phyloP scores from a whole-genome alignment of 2,113 vertebrate species.

The Gila orcuttii region DNA sequence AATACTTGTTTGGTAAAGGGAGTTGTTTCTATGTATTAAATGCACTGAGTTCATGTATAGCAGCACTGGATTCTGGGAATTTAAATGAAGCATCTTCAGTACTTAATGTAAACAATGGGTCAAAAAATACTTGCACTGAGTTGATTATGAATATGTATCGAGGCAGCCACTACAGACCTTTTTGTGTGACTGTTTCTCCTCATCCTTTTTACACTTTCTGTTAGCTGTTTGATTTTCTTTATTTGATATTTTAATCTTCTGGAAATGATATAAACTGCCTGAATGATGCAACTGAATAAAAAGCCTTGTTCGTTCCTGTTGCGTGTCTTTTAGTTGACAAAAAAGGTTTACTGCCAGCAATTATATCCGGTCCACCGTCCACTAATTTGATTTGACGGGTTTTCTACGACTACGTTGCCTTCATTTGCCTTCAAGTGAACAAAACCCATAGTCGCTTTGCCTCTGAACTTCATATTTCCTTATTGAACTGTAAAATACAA shows the following conservation, averaged over 20 bases:
- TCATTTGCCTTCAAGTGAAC: not conserved
- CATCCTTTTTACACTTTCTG: slow-evolving; percentile 32
- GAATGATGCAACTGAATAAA: slow-evolving; percentile 49
- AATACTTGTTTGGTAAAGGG: not conserved
- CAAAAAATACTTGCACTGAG: slow-evolving; percentile 15
- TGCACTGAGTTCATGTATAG: not conserved
- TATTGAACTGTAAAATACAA: no score
- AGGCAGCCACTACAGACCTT: not conserved
- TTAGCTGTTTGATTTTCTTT: slow-evolving; percentile 36
- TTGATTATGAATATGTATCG: not conserved
- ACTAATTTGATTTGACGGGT: not conserved
- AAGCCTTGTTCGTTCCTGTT: not conserved
- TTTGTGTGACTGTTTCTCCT: not conserved
- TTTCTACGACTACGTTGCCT: not conserved
- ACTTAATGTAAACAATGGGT: not conserved
- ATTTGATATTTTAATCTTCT: slow-evolving; percentile 16
- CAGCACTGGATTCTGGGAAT: not conserved
- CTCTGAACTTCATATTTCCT: not conserved
- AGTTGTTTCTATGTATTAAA: slow-evolving; percentile 8
- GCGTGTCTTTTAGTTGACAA: not conserved
- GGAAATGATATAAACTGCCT: not conserved
- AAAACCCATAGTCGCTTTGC: not conserved
- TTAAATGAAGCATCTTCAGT: slow-evolving; percentile 13
- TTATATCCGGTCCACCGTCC: not conserved
- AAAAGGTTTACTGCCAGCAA: not conserved